Conservation (phyloP, 2,888 invertebrate species). For the Tinea trinotella region DNA sequence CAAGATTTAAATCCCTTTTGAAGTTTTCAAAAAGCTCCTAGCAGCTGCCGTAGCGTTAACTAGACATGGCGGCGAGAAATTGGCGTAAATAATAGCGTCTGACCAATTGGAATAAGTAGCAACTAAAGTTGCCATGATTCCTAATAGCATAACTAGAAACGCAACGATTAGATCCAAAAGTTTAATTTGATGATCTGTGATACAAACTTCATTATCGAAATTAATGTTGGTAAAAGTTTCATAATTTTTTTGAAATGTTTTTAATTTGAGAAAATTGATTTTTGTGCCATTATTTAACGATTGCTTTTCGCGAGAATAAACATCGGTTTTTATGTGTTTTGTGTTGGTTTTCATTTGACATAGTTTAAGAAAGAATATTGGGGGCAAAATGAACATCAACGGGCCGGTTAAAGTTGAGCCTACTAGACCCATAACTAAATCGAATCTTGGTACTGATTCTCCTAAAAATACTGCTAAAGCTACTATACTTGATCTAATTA, state of each 20-base stretch:
- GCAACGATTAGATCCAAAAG: conserved; percentile 69
- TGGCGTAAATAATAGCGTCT: conserved; percentile 75
- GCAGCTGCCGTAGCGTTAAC: conserved; percentile 72
- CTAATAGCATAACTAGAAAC: conserved; percentile 73
- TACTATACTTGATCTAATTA: conserved; percentile 79
- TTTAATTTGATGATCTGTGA: conserved; percentile 37
- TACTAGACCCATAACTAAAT: conserved; percentile 87
- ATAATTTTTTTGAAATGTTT: no score
- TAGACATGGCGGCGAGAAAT: conserved; percentile 82
- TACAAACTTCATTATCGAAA: conserved; percentile 28
- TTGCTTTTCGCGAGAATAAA: no score
- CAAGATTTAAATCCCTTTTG: neutral
- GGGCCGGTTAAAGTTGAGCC: conserved; percentile 89
- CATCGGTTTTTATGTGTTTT: no score
- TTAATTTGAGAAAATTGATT: no score
- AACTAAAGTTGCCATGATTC: conserved; percentile 75
- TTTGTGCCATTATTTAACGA: no score
- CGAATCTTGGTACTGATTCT: conserved; percentile 88
- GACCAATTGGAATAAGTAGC: conserved; percentile 81
- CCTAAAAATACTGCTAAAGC: conserved; percentile 81
- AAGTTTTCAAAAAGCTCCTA: conserved; percentile 38
- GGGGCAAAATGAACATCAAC: conserved; percentile 87
- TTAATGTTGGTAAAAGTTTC: conserved; percentile 41
- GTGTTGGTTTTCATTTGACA: conserved; percentile 50
- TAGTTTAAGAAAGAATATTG: conserved; percentile 83